Evolutionary conservation across 2,113 vertebrate genomes (phyloP), one percentile per base, ranked within the genome.

Genomic region (Calypte anna): DNA sequence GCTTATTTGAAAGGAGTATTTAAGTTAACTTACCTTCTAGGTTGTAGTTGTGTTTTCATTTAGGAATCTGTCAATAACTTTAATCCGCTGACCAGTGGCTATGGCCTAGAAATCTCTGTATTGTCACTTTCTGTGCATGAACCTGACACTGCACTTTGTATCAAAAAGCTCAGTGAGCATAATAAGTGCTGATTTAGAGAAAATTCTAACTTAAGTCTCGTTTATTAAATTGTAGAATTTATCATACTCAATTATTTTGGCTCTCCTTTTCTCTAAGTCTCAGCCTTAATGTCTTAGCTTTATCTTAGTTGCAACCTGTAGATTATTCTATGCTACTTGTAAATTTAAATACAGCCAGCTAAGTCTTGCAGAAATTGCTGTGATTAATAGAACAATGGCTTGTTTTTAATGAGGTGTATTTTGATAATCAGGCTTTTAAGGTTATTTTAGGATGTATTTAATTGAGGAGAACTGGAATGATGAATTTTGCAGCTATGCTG

Each of bases 61-160:
- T 98, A 97, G 93, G 92, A 97, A 95, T 96, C 94, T 92, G 83
- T 97, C 94, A 93, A 96, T 97, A 98, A 92, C 97, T 86, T 96
- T 96, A 98, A 97, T 97, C 97, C 55, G 93, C 98, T 98, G 98
- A 98, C 95, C 83, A 96, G 97, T 64, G 94, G 50, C 94, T 96
- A 67, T 96, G 94, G 96, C 96, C 97, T 88, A 96, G 95, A 96
- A 97, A 96, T 95, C 91, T 96, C 98, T 97, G 98, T 98, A 98
- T 98, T 98, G 97, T 98, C 96, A 97, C 97, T 98, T 98, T 98
- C 97, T 96, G 95, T 97, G 96, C 91, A 93, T 97, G 97, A 98
- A 98, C 98, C 97, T 98, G 97, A 98, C 96, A 63, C 96, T 82
- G 97, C 98, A 97, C 92, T 97, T 98, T 97, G 73, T 97, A 94